Conservation (phyloP, 37 sponge, comb jelly and placozoan genomes). For the Tethya wilhelma region DNA sequence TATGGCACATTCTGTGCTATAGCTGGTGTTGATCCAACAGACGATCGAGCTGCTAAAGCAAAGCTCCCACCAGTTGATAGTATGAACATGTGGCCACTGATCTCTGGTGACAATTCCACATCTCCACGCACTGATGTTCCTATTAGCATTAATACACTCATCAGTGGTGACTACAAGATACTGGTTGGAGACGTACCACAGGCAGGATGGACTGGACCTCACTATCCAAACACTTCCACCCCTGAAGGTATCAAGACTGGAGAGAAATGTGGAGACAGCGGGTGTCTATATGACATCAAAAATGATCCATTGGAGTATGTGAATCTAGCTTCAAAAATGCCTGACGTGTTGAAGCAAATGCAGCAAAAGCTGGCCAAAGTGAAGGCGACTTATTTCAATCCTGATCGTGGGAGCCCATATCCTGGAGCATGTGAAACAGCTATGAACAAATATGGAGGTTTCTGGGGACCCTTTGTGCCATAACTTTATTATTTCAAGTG, state of each 20-base stretch:
- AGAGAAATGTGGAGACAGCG: conserved; percentile 11
- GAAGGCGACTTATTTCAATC: conserved; percentile 22
- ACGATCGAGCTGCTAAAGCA: conserved; percentile 1
- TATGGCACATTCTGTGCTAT: too few species aligned
- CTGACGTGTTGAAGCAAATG: conserved; percentile 33
- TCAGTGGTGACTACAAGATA: conserved; percentile 46
- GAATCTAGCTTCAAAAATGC: conserved; percentile 11
- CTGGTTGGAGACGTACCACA: neutral
- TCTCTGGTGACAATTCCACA: conserved; percentile 19
- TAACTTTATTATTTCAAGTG: neutral
- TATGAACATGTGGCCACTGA: conserved; percentile 28
- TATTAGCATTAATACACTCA: conserved; percentile 4
- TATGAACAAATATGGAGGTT: conserved; percentile 6
- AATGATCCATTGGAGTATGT: conserved; percentile 22
- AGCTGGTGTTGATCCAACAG: conserved; percentile 35
- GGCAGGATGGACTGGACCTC: conserved; percentile 43
- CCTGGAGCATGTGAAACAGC: conserved; percentile 28
- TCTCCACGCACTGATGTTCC: conserved; percentile 43
- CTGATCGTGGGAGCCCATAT: conserved; percentile 4
- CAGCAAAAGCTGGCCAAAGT: conserved; percentile 6
- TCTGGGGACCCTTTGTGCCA: neutral
- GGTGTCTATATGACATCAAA: conserved; percentile 36
- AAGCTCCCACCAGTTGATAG: too few species aligned
- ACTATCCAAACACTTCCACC: conserved; percentile 12
- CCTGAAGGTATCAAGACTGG: neutral